Evolutionary conservation across 1,140 invertebrate species (phyloP).

Genomic region (Micrasema longulum): DNA sequence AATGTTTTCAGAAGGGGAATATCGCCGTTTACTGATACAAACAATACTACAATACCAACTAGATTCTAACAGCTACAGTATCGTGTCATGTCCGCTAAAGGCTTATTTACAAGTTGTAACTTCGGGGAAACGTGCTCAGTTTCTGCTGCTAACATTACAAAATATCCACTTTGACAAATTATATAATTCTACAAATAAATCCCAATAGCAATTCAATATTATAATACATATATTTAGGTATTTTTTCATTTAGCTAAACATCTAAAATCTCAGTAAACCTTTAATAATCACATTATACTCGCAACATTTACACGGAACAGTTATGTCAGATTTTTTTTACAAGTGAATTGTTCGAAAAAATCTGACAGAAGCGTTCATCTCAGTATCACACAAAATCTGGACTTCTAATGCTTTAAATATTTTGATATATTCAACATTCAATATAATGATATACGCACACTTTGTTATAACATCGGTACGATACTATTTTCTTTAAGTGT

Average conservation of each 20-base stretch:
- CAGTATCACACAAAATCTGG: constrained; percentile 33
- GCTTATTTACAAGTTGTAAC: too few relatives aligned
- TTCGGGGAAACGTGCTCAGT: too few relatives aligned
- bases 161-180: neutral
- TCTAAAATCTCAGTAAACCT: constrained; percentile 42
- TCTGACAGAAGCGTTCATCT: neutral
- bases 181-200: constrained; percentile 20
- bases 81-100: too few relatives aligned
- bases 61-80: too few relatives aligned
- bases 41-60: too few relatives aligned
- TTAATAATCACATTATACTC: constrained; percentile 34
- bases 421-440: constrained; percentile 21
- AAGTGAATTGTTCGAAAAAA: too few relatives aligned
- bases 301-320: constrained; percentile 26
- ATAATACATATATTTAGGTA: constrained; percentile 25
- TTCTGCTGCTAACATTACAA: neutral
- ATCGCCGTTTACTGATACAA: too few relatives aligned
- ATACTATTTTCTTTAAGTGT: neutral
- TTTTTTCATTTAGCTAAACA: constrained; percentile 36
- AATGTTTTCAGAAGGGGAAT: neutral
- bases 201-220: constrained; percentile 23
- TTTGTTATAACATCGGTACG: constrained; percentile 14
- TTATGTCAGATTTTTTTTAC: neutral
- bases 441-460: constrained; percentile 6
- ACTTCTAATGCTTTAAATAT: constrained; percentile 19